Percentiles rank a stretch among this genome's conserved stretches.
Conservation (phyloP, 2,888 invertebrate species). For the Catocala sponsa region DNA sequence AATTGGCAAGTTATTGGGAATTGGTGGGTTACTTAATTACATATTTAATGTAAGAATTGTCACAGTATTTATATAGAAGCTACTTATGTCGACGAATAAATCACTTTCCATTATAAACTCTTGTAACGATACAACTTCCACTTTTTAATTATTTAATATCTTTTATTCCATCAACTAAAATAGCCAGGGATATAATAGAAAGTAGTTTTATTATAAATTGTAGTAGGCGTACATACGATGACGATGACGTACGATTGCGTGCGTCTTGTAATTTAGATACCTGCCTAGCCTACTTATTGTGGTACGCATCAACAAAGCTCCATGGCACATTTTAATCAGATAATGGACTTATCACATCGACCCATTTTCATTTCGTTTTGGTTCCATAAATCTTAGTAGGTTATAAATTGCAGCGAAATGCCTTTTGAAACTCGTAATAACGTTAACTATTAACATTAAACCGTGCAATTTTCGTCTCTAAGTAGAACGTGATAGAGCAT, state of each 20-base stretch:
- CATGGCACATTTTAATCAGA: slow-evolving; percentile 57
- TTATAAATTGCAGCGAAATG: slow-evolving; percentile 45
- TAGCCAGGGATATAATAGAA: not conserved
- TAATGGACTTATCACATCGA: slow-evolving; percentile 61
- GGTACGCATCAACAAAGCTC: slow-evolving; percentile 53
- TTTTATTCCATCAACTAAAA: no score
- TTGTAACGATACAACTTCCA: no score
- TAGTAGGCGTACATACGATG: slow-evolving; percentile 16
- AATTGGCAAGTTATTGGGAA: no score
- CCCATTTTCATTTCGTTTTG: slow-evolving; percentile 54
- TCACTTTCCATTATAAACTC: no score
- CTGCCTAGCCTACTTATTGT: slow-evolving; percentile 43
- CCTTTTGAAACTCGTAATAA: slow-evolving; percentile 31
- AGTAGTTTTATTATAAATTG: slow-evolving; percentile 5
- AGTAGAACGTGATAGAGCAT: not conserved
- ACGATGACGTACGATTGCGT: slow-evolving; percentile 50
- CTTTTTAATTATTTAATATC: no score
- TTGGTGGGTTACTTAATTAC: no score
- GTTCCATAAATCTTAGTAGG: slow-evolving; percentile 44
- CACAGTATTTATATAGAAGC: no score
- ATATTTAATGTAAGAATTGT: no score
- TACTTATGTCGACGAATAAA: no score
- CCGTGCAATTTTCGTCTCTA: slow-evolving; percentile 24
- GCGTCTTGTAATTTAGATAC: slow-evolving; percentile 51
- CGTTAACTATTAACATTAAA: slow-evolving; percentile 8